phyloP scores from a whole-genome alignment of 2,797 vertebrate species.

The Sebastes steindachneri region DNA sequence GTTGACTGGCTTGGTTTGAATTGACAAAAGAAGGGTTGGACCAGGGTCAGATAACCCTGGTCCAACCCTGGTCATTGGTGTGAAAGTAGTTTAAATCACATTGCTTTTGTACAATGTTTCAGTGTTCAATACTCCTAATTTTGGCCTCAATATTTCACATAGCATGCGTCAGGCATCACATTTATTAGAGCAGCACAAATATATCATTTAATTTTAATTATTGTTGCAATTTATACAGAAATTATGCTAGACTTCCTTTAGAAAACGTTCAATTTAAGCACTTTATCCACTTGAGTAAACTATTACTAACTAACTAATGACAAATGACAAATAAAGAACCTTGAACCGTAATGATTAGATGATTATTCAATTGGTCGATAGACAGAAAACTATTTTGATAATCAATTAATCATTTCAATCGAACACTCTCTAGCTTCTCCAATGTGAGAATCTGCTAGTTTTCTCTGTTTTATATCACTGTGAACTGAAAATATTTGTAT shows the following conservation, averaged over 20 bases:
- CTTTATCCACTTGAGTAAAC: no score
- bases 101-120: neutral
- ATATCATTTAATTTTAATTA: neutral
- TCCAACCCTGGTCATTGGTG: no score
- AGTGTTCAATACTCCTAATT: neutral
- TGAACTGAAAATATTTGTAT: neutral
- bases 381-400: neutral
- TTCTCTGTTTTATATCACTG: neutral
- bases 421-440: neutral
- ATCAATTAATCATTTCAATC: no score
- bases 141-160: neutral
- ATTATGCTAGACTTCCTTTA: neutral
- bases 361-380: neutral
- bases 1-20: no score
- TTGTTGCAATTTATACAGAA: neutral
- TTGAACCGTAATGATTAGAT: neutral
- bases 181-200: no score
- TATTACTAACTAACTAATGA: no score
- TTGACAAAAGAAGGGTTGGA: no score
- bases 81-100: neutral
- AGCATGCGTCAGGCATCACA: neutral
- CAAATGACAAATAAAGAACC: no score
- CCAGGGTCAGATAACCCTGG: no score
- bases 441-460: neutral
- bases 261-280: neutral